Conservation (phyloP, 2,888 invertebrate species). For the Gryllus longicercus region DNA sequence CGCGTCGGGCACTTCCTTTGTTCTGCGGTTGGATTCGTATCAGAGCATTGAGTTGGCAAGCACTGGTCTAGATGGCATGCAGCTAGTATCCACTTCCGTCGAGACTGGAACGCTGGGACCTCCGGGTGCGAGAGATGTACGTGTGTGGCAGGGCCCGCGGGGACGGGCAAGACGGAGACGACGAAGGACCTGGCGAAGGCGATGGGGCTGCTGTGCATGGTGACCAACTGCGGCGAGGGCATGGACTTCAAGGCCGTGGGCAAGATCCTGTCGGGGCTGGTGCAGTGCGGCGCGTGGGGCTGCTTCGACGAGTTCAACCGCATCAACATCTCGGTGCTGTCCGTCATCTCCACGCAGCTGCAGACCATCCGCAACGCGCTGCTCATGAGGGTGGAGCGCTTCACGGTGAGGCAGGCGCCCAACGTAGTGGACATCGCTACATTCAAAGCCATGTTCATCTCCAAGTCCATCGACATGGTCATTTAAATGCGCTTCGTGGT, state of each 20-base stretch:
- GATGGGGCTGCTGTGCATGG: conserved; percentile 74
- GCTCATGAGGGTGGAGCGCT: conserved; percentile 67
- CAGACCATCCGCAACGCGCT: conserved; percentile 85
- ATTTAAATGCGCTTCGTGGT: too few species aligned
- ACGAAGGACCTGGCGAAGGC: conserved; percentile 89
- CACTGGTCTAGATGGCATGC: too few species aligned
- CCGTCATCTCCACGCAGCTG: conserved; percentile 87
- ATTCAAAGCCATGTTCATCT: too few species aligned
- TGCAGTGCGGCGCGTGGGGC: conserved; percentile 91
- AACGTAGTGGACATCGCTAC: too few species aligned
- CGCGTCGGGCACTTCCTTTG: too few species aligned
- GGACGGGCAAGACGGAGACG: conserved; percentile 89
- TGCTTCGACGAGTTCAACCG: conserved; percentile 95
- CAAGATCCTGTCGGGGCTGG: conserved; percentile 70
- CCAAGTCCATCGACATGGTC: too few species aligned
- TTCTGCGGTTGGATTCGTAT: too few species aligned
- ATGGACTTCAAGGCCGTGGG: conserved; percentile 81
- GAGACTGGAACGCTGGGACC: too few species aligned
- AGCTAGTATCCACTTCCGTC: too few species aligned
- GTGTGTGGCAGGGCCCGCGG: conserved; percentile 59
- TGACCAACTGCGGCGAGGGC: conserved; percentile 90
- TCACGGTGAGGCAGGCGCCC: conserved; percentile 59
- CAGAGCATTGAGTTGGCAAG: too few species aligned
- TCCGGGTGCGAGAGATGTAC: too few species aligned
- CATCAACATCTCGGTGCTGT: conserved; percentile 86